These are phyloP conservation scores for Potorous gilbertii DNA, from an alignment of 2,797 vertebrate genomes.

Conservation along the genomic window DNA sequence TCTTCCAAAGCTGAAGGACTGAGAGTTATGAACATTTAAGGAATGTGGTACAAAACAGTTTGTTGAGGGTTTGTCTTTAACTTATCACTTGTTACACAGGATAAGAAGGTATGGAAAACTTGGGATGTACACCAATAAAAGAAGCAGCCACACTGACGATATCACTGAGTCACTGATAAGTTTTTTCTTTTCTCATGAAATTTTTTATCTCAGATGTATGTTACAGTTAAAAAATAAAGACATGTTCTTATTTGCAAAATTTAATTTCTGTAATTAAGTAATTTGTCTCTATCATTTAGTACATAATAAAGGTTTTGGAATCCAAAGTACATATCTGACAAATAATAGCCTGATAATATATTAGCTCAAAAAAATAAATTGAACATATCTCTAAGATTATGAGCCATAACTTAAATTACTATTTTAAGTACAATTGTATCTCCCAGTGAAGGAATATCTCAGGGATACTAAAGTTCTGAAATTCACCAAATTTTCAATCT, in stretches of 20 bases:
- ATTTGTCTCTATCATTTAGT: background rate
- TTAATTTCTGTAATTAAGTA: background rate
- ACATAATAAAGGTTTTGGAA: background rate
- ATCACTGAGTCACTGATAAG: background rate
- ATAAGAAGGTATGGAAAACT: background rate
- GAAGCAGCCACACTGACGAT: background rate
- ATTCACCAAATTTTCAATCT: background rate
- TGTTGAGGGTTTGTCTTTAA: background rate
- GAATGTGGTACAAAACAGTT: background rate
- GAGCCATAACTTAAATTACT: background rate
- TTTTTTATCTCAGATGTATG: background rate
- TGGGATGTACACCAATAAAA: background rate
- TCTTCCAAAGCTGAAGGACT: slow-evolving; percentile 96
- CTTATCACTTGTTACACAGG: background rate
- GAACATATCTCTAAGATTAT: background rate
- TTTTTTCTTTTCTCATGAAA: background rate
- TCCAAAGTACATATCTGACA: background rate
- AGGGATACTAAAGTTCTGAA: background rate
- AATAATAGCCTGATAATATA: background rate
- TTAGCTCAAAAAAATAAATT: background rate
- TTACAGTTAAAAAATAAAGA: background rate
- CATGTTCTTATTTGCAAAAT: background rate
- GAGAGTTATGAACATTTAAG: slow-evolving; percentile 52
- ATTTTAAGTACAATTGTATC: background rate
- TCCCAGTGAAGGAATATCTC: background rate